Evolutionary conservation across 2,888 invertebrate genomes (phyloP), one percentile per base, ranked within the genome.

Genomic region (Cybosia mesomella): DNA sequence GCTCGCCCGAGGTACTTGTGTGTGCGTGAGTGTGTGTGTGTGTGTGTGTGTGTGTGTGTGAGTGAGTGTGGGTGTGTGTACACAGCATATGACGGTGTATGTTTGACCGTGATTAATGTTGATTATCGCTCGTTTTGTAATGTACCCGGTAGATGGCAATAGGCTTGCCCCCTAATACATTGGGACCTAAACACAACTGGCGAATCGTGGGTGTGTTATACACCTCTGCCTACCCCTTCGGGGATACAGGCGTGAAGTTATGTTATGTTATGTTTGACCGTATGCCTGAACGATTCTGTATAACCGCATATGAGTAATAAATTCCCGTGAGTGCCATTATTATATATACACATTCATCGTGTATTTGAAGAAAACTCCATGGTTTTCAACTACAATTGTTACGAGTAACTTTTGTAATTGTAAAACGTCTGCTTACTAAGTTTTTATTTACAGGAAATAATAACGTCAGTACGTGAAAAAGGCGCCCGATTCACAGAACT

Each of bases 401-500:
- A 2, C 13, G 13, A 15, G 15, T 5, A n/a, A 49, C 18, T 9
- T 2, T n/a, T 49, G 18, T n/a, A 0, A 5, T 18, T n/a, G 4
- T n/a, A 49, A 49, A 49, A 49, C 49, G 8, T 49, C n/a, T 49
- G 0, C 18, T n/a, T 28, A 18, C 9, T 28, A 13, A 13, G 74
- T 73, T 71, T 86, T 32, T n/a, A 1, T 67, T 58, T 87, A 18
- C 91, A 98, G 98, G 98, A 98, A 91, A 97, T 99, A 83, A 95
- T 99, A 72, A 97, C 97, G 75, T 96, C 96, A 39, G 97, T 99
- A 15, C 96, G 98, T 60, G 98, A 98, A 89, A 97, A 97, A 81
- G 98, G 99, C 1, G 96, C 98, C 0, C 97, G 98, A 88, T 98
- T 98, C 91, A 97, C 97, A 0, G 97, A 98, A 89, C 94, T 98